These are phyloP conservation scores for Speoplatyrhinus poulsoni DNA, from an alignment of 2,113 vertebrate genomes.

Conservation along the genomic window DNA sequence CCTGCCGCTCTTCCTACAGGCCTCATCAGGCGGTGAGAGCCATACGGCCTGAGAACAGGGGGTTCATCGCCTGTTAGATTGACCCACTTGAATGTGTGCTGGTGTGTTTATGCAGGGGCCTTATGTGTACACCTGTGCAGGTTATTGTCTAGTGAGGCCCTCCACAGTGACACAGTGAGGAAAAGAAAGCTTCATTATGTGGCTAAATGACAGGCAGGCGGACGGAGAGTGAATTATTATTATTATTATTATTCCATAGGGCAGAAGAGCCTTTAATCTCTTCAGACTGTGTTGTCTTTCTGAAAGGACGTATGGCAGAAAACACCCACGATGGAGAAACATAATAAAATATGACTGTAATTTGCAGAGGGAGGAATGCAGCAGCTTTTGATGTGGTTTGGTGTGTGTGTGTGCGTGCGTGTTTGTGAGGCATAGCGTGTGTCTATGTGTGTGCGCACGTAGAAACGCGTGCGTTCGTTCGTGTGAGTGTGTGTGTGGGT, in stretches of 20 bases:
- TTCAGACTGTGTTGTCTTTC: conserved; percentile 26
- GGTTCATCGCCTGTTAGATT: conserved; percentile 17
- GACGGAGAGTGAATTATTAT: conserved; percentile 29
- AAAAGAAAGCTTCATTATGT: conserved; percentile 50
- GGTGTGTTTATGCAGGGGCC: conserved; percentile 12
- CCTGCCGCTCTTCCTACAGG: conserved; percentile 21
- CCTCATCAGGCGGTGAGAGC: neutral
- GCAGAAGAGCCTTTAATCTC: conserved; percentile 40
- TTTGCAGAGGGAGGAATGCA: conserved; percentile 42
- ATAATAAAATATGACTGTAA: conserved; percentile 29
- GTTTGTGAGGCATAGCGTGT: neutral
- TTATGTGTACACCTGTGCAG: conserved; percentile 33
- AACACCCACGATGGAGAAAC: conserved; percentile 22
- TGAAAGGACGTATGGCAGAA: conserved; percentile 41
- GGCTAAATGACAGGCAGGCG: conserved; percentile 52
- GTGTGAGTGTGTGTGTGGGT: neutral
- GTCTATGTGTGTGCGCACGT: neutral
- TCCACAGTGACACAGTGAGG: conserved; percentile 36
- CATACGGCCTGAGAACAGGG: conserved; percentile 4
- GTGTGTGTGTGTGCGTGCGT: conserved; percentile 1
- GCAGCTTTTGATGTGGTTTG: conserved; percentile 30
- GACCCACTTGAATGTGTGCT: conserved; percentile 1
- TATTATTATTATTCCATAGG: too few relatives aligned
- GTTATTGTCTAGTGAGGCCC: conserved; percentile 13
- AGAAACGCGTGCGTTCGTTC: neutral